Evolutionary conservation across 2,113 vertebrate genomes (phyloP).

Genomic region (Nyctibius bracteatus): DNA sequence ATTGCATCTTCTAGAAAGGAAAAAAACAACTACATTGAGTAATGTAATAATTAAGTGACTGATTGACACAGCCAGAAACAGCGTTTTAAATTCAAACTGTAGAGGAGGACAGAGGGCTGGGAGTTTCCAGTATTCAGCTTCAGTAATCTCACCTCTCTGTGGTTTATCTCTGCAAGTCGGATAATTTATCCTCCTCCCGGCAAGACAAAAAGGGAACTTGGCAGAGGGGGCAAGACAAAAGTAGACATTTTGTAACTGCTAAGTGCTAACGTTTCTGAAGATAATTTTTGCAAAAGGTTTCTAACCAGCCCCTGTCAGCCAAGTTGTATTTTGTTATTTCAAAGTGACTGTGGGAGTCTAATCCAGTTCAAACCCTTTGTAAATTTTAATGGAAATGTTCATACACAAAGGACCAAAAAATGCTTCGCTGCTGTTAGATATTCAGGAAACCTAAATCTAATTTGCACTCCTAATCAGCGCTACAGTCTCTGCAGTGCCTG

Average conservation of each 20-base stretch:
- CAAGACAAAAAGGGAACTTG: slow-evolving; percentile 66
- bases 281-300: slow-evolving; percentile 62
- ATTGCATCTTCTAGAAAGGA: slow-evolving; percentile 42
- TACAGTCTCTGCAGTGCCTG: neutral
- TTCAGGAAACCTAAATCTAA: slow-evolving; percentile 60
- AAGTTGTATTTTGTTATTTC: slow-evolving; percentile 57
- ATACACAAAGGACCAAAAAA: slow-evolving; percentile 52
- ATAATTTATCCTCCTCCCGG: slow-evolving; percentile 69
- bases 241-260: slow-evolving; percentile 65
- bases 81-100: slow-evolving; percentile 37
- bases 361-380: slow-evolving; percentile 59
- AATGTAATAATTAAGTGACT: slow-evolving; percentile 57
- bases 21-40: neutral
- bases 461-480: slow-evolving; percentile 36
- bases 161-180: slow-evolving; percentile 66
- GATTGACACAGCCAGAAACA: slow-evolving; percentile 62
- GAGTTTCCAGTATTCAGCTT: slow-evolving; percentile 44
- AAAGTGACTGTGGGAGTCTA: slow-evolving; percentile 62
- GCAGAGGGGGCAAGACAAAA: slow-evolving; percentile 68
- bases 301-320: slow-evolving; percentile 68
- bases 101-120: slow-evolving; percentile 42
- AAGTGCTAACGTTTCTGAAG: slow-evolving; percentile 62
- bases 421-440: slow-evolving; percentile 41
- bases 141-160: slow-evolving; percentile 66
- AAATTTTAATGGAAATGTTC: slow-evolving; percentile 61